These are phyloP conservation scores for Barnardius zonarius DNA, from an alignment of 2,113 vertebrate species.

Conservation along the genomic window DNA sequence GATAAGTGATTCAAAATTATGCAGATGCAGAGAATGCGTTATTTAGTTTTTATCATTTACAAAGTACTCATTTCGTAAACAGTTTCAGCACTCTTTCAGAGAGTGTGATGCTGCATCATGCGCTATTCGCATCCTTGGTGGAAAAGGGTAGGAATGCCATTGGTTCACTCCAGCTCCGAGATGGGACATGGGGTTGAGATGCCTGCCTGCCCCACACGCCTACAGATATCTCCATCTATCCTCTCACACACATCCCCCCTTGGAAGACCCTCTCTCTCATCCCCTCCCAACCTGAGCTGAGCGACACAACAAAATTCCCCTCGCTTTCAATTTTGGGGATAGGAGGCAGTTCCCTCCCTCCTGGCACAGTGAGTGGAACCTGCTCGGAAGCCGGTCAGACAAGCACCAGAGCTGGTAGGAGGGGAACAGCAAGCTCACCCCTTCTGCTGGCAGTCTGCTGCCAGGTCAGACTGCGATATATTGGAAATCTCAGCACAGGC, in stretches of 20 bases:
- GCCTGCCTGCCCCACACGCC: rapidly evolving
- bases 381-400: rapidly evolving
- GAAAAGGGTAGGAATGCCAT: rapidly evolving
- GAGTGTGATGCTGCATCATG: neutral
- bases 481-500: neutral
- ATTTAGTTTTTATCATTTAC: constrained; percentile 21
- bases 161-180: neutral
- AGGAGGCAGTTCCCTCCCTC: neutral
- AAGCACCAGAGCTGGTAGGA: neutral
- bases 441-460: neutral
- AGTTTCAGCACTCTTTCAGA: neutral
- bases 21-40: neutral
- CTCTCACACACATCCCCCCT: rapidly evolving
- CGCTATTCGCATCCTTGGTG: rapidly evolving
- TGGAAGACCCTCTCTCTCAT: neutral
- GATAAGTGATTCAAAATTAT: constrained; percentile 40
- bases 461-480: neutral
- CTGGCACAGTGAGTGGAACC: neutral
- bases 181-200: neutral
- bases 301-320: neutral
- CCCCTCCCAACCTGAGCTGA: neutral
- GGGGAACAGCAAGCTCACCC: neutral
- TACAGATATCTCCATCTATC: neutral
- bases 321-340: rapidly evolving
- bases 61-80: neutral